Conservation (phyloP, 2,113 vertebrate species). For the Speoplatyrhinus poulsoni region DNA sequence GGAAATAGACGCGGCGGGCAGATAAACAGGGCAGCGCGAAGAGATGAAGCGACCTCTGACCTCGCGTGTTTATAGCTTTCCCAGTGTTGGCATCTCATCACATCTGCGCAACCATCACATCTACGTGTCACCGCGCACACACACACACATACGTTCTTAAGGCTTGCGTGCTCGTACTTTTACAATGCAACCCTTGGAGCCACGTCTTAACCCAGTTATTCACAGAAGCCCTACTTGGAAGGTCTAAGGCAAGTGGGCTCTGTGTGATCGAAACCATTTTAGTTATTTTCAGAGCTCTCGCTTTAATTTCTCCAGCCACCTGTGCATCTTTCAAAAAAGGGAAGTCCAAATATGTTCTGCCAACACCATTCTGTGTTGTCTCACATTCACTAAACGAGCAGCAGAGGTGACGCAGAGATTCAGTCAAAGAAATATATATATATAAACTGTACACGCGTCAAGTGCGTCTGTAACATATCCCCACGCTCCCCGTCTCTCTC, state of each 20-base stretch:
- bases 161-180: conserved; percentile 48
- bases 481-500: background rate
- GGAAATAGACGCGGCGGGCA: background rate
- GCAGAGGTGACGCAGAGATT: background rate
- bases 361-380: too few species aligned
- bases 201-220: conserved; percentile 73
- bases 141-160: conserved; percentile 39
- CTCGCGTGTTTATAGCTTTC: conserved; percentile 68
- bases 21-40: background rate
- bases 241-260: conserved; percentile 33
- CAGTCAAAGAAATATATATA: background rate
- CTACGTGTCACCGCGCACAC: conserved; percentile 59
- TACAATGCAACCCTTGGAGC: conserved; percentile 66
- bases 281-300: background rate
- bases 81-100: conserved; percentile 72
- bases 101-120: conserved; percentile 74
- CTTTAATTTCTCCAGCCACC: background rate
- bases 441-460: background rate
- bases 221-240: conserved; percentile 59
- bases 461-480: background rate
- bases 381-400: background rate
- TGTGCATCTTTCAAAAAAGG: too few species aligned
- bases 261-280: background rate
- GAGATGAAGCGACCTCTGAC: conserved; percentile 14
- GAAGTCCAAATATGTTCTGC: too few species aligned